A percentile compares a stretch with the other conserved stretches of the same genome.
phyloP scores from a whole-genome alignment of 30 jellyfish, hydroid and myxozoan genomes.

The Phacellophora camtschatica region DNA sequence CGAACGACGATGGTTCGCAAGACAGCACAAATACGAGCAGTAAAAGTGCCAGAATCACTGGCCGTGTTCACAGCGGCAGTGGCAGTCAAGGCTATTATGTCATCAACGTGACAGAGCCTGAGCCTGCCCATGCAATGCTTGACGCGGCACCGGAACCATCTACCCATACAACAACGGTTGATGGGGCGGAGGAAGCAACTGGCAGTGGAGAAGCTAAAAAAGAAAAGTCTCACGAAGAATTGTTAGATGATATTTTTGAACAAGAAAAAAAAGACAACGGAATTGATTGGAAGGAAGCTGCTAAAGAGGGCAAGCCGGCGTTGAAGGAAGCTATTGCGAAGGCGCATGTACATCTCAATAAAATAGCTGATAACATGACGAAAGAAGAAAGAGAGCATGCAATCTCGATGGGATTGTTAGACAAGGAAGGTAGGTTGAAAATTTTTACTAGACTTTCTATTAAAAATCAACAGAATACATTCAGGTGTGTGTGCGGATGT shows the following conservation, averaged over 20 bases:
- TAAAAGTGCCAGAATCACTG: neutral
- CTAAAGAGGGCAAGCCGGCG: conserved; percentile 23
- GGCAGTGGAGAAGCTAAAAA: no score
- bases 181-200: no score
- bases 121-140: neutral
- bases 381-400: conserved; percentile 45
- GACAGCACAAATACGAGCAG: conserved; percentile 31
- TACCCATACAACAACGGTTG: neutral
- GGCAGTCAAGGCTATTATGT: conserved; percentile 42
- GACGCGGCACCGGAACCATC: neutral
- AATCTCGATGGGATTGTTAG: conserved; percentile 11
- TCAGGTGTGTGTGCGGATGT: no score
- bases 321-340: conserved; percentile 22
- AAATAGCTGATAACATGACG: conserved; percentile 37
- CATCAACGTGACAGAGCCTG: conserved; percentile 15
- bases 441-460: no score
- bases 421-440: conserved; percentile 7
- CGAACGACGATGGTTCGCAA: conserved; percentile 29
- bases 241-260: conserved; percentile 4
- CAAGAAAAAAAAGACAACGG: conserved; percentile 22
- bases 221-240: conserved; percentile 2
- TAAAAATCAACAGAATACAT: no score
- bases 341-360: conserved; percentile 2
- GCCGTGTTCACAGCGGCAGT: conserved; percentile 40
- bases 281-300: conserved; percentile 48